phyloP scores from a whole-genome alignment of 2,113 vertebrate species.

The Calidris pygmaea region DNA sequence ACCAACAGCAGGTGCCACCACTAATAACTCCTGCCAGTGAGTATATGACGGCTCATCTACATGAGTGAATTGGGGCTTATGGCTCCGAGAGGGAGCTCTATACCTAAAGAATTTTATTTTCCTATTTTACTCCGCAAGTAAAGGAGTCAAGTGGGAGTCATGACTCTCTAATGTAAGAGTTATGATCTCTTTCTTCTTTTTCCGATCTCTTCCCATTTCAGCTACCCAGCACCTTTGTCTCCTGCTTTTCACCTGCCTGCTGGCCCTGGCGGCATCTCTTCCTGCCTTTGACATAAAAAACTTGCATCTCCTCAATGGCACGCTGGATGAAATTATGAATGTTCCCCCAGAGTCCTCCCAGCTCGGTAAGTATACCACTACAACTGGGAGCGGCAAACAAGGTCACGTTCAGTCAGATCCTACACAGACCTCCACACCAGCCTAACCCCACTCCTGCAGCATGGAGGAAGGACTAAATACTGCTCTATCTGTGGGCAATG shows the following conservation, averaged over 20 bases:
- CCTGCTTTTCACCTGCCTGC: slow-evolving; percentile 14
- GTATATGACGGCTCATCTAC: neutral
- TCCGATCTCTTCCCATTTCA: slow-evolving; percentile 5
- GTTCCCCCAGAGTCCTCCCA: neutral
- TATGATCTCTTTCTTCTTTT: neutral
- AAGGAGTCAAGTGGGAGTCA: neutral
- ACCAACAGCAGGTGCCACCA: neutral
- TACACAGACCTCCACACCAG: neutral
- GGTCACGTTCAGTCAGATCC: neutral
- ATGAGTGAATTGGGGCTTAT: neutral
- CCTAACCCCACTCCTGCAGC: neutral
- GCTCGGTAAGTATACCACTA: neutral
- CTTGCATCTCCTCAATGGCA: slow-evolving; percentile 45
- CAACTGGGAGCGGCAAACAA: neutral
- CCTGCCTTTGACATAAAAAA: slow-evolving; percentile 32
- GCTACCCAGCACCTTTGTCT: neutral
- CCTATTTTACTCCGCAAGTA: neutral
- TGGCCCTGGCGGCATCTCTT: slow-evolving; percentile 7
- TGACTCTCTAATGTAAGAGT: neutral
- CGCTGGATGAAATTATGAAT: slow-evolving; percentile 14
- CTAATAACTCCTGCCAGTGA: neutral
- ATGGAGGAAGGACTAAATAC: neutral
- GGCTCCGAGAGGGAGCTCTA: neutral
- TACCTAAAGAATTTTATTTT: neutral
- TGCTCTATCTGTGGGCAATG: neutral